Evolutionary conservation across 2,888 invertebrate genomes (phyloP).

Genomic region (Endomychus coccineus): DNA sequence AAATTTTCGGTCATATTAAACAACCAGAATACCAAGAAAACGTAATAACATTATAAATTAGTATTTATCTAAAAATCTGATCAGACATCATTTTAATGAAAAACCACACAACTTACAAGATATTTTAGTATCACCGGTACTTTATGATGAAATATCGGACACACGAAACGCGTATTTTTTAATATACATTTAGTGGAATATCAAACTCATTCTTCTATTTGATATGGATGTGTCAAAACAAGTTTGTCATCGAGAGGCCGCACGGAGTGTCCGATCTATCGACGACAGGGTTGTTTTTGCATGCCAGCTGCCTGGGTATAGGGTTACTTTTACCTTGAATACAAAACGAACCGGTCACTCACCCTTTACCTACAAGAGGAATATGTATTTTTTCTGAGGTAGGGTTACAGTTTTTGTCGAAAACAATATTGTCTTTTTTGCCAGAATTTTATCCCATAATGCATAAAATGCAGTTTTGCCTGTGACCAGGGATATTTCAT

Average conservation of each 20-base stretch:
- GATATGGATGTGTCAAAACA: constrained; percentile 10
- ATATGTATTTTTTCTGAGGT: constrained; percentile 7
- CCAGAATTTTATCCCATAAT: neutral
- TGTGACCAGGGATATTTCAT: too few species aligned
- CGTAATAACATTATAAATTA: too few species aligned
- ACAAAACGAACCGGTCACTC: constrained; percentile 24
- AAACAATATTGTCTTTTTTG: constrained; percentile 14
- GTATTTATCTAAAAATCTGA: too few species aligned
- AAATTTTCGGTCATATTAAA: too few species aligned
- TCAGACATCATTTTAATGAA: too few species aligned
- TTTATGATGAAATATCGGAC: too few species aligned
- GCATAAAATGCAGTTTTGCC: constrained; percentile 8
- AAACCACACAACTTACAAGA: too few species aligned
- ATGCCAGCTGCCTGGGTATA: constrained; percentile 29
- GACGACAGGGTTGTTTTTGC: constrained; percentile 9
- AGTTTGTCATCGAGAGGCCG: constrained; percentile 1
- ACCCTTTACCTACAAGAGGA: constrained; percentile 14
- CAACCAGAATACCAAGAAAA: too few species aligned
- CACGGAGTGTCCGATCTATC: neutral
- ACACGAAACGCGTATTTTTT: too few species aligned
- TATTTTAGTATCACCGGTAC: too few species aligned
- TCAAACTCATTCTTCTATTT: too few species aligned
- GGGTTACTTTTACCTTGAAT: constrained; percentile 32
- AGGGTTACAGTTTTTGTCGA: constrained; percentile 12
- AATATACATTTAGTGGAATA: too few species aligned